These are phyloP conservation scores for Myoxocephalus aenaeus DNA, from an alignment of 2,797 vertebrate species.

Conservation along the genomic window DNA sequence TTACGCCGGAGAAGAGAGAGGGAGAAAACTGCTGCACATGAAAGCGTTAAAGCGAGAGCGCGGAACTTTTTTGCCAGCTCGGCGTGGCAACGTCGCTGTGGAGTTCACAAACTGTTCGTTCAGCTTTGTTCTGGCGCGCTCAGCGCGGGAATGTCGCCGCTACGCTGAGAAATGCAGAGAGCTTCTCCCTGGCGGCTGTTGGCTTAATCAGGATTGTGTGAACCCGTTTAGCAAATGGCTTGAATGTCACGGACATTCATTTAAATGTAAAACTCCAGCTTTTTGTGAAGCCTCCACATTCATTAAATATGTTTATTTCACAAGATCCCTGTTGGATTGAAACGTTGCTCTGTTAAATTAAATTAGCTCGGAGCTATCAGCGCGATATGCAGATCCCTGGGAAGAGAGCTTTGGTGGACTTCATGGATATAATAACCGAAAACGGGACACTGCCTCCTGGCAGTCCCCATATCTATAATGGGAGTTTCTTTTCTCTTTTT, in stretches of 20 bases:
- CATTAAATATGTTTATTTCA: background rate
- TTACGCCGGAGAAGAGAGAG: background rate
- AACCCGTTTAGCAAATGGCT: too few relatives aligned
- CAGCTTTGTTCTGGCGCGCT: too few relatives aligned
- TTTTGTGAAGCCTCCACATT: too few relatives aligned
- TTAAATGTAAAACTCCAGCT: background rate
- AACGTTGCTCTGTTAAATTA: background rate
- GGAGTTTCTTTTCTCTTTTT: background rate
- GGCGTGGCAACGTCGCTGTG: background rate
- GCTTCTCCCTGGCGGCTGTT: too few relatives aligned
- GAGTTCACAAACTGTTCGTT: background rate
- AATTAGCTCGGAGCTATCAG: background rate
- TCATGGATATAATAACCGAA: background rate
- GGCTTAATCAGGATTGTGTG: too few relatives aligned
- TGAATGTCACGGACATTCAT: background rate
- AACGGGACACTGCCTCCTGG: background rate
- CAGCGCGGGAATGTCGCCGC: too few relatives aligned
- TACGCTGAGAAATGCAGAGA: too few relatives aligned
- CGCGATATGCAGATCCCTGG: background rate
- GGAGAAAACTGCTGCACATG: background rate
- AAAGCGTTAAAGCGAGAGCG: background rate
- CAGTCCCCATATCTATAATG: background rate
- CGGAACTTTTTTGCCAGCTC: too few relatives aligned
- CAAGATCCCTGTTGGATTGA: background rate
- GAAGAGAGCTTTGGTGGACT: background rate